Conservation (phyloP, 2,113 vertebrate genomes). For the Podilymbus podiceps region DNA sequence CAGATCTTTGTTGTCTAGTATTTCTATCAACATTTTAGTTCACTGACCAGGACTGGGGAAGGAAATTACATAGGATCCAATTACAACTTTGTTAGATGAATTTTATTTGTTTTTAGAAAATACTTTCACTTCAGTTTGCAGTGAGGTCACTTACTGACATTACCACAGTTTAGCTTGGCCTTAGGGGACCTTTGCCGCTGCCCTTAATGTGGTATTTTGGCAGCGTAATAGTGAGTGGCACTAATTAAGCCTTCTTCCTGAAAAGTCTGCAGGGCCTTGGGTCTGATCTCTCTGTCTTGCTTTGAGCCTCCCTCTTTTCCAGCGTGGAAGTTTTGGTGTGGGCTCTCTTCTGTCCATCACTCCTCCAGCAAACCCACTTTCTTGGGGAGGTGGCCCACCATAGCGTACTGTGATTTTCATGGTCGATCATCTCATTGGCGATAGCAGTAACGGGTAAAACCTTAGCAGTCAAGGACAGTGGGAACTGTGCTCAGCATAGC, state of each 20-base stretch:
- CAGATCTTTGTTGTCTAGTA: neutral
- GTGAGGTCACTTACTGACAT: neutral
- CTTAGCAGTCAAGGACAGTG: neutral
- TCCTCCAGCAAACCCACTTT: rapidly evolving
- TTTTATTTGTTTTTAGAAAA: neutral
- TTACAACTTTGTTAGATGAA: neutral
- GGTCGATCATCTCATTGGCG: neutral
- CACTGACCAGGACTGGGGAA: neutral
- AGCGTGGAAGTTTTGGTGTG: neutral
- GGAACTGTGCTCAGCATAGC: neutral
- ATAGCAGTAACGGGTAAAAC: neutral
- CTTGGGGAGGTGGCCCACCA: neutral
- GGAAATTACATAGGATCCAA: neutral
- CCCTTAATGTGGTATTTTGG: constrained; percentile 48
- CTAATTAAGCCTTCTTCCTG: constrained; percentile 21
- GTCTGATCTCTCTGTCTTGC: neutral
- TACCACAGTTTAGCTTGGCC: constrained; percentile 23
- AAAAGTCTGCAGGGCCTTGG: neutral
- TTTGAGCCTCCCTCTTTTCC: neutral
- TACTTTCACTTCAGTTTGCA: neutral
- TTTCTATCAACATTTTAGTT: neutral
- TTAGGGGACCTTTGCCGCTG: constrained; percentile 24
- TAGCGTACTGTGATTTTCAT: neutral
- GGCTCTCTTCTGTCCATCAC: neutral
- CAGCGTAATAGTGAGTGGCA: neutral